Conservation (phyloP, 2,113 vertebrate species). For the Laticauda laticaudata region DNA sequence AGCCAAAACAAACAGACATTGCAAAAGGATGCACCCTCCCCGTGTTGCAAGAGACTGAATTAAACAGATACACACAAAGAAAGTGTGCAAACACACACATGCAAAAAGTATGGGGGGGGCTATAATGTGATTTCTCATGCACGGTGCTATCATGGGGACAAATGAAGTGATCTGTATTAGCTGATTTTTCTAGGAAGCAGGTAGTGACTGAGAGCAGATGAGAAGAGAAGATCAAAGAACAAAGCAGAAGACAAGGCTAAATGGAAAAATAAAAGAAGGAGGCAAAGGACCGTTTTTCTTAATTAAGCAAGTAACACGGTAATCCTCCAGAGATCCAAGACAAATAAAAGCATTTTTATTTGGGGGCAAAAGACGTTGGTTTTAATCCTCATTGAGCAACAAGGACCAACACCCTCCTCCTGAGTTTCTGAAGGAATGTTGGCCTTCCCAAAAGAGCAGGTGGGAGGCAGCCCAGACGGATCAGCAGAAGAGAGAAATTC, state of each 20-base stretch:
- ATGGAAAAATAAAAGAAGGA: neutral
- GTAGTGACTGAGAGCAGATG: neutral
- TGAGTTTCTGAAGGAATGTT: constrained; percentile 52
- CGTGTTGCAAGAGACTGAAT: constrained; percentile 48
- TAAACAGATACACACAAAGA: neutral
- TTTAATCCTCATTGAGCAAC: constrained; percentile 59
- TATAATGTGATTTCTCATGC: constrained; percentile 45
- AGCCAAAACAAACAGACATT: constrained; percentile 66
- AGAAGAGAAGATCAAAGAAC: neutral
- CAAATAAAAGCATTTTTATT: constrained; percentile 59
- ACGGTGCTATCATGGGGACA: neutral
- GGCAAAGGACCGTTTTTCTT: constrained; percentile 38
- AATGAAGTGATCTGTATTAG: constrained; percentile 11
- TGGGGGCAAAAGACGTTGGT: constrained; percentile 51
- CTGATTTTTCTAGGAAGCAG: neutral
- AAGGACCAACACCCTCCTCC: constrained; percentile 50
- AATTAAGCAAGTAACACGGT: constrained; percentile 49
- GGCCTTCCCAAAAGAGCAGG: constrained; percentile 48
- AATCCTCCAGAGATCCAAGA: constrained; percentile 46
- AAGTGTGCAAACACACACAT: neutral
- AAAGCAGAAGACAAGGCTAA: neutral
- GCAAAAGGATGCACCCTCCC: constrained; percentile 30
- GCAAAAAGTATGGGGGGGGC: neutral
- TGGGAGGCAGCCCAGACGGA: constrained; percentile 61
- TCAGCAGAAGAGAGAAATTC: constrained; percentile 44